phyloP scores from a whole-genome alignment of 1,140 invertebrate genomes.

The Temnothorax curvispinosus region DNA sequence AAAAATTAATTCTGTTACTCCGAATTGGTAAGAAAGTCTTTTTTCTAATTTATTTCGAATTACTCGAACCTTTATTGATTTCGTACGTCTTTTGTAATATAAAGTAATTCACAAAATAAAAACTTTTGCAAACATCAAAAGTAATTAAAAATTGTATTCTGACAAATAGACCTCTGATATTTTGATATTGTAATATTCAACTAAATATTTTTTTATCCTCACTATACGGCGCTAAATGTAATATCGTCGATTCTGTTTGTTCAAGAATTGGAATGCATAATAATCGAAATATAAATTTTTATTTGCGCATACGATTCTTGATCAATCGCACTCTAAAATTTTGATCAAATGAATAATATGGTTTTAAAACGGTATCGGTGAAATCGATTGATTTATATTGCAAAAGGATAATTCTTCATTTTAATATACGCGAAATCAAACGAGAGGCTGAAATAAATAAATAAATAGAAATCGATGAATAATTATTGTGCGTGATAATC shows the following conservation, averaged over 20 bases:
- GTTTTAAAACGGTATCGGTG: slow-evolving; percentile 16
- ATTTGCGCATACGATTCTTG: slow-evolving; percentile 10
- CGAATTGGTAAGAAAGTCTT: neutral
- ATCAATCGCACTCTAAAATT: slow-evolving; percentile 17
- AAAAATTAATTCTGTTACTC: neutral
- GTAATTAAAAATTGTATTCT: slow-evolving; percentile 5
- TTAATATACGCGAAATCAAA: slow-evolving; percentile 16
- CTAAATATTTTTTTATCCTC: slow-evolving; percentile 4
- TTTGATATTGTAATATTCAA: neutral
- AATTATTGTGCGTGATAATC: slow-evolving; percentile 37
- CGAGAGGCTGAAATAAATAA: slow-evolving; percentile 33
- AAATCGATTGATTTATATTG: slow-evolving; percentile 40
- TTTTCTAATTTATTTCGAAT: neutral
- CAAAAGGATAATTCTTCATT: slow-evolving; percentile 34
- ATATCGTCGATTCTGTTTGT: slow-evolving; percentile 23
- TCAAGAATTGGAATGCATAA: slow-evolving; percentile 20
- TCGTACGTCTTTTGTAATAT: neutral
- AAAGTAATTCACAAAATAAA: neutral
- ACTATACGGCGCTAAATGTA: neutral
- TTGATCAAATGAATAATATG: slow-evolving; percentile 27
- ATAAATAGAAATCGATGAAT: slow-evolving; percentile 42
- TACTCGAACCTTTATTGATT: neutral
- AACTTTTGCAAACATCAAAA: neutral
- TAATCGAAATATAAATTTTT: slow-evolving; percentile 46
- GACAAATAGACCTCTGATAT: neutral